Conservation (phyloP, 2,113 vertebrate genomes). For the Thalassoma bifasciatum region DNA sequence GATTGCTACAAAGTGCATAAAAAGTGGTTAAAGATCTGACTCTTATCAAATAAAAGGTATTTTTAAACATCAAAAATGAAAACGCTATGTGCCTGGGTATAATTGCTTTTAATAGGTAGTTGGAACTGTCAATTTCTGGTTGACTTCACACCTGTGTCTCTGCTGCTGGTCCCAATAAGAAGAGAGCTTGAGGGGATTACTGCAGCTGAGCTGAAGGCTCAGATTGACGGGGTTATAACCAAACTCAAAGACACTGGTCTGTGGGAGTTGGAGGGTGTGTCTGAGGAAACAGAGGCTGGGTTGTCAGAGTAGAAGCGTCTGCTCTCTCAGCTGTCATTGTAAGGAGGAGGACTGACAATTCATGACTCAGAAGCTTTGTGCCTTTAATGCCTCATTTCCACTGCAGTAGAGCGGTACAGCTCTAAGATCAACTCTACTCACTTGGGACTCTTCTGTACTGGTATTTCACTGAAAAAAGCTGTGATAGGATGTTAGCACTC, state of each 20-base stretch:
- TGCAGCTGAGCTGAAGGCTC: slow-evolving; percentile 43
- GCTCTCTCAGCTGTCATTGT: slow-evolving; percentile 30
- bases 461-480: too few relatives aligned
- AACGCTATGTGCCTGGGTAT: not conserved
- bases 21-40: too few relatives aligned
- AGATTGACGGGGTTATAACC: slow-evolving; percentile 21
- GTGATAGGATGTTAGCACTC: not conserved
- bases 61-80: slow-evolving; percentile 1
- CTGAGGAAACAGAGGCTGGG: not conserved
- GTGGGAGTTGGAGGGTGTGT: slow-evolving; percentile 5
- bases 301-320: slow-evolving; percentile 20
- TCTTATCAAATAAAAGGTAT: slow-evolving; percentile 5
- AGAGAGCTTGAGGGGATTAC: slow-evolving; percentile 13
- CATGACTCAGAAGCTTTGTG: slow-evolving; percentile 29
- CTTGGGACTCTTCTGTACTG: too few relatives aligned
- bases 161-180: slow-evolving; percentile 46
- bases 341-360: slow-evolving; percentile 25
- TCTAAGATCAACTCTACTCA: too few relatives aligned
- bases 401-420: not conserved
- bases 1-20: too few relatives aligned
- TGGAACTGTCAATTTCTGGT: not conserved
- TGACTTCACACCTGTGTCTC: slow-evolving; percentile 45
- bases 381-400: slow-evolving; percentile 3
- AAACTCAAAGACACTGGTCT: slow-evolving; percentile 33
- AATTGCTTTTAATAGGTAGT: not conserved